A percentile compares a stretch with the other conserved stretches of the same genome.
phyloP scores from a whole-genome alignment of 2,113 vertebrate genomes.

The Phylloscopus trochilus region DNA sequence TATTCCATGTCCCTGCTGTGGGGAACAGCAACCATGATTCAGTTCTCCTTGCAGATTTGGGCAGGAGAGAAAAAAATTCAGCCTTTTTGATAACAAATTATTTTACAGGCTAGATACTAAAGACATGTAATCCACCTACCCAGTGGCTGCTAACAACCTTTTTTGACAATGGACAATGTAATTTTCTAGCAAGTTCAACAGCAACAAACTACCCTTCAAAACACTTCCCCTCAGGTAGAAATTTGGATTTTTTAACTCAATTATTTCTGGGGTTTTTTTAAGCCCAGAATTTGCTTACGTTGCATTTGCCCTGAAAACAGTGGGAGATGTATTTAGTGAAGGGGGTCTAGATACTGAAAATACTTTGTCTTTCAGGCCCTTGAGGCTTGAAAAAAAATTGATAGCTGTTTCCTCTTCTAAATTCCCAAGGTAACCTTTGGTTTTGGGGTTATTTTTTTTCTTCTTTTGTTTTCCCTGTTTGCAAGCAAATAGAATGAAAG shows the following conservation, averaged over 20 bases:
- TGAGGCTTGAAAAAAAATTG: neutral
- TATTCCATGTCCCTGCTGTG: neutral
- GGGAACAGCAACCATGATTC: neutral
- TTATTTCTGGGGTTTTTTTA: neutral
- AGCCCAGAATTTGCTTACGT: neutral
- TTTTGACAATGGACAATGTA: neutral
- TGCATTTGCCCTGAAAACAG: neutral
- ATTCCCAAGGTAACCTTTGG: neutral
- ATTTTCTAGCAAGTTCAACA: neutral
- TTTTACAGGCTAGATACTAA: neutral
- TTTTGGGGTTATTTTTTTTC: rapidly evolving
- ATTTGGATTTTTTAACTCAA: neutral
- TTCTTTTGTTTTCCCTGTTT: neutral
- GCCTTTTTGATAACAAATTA: neutral
- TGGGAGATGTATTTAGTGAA: neutral
- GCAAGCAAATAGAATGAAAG: neutral
- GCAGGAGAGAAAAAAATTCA: neutral
- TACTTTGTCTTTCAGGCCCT: neutral
- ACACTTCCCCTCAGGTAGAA: neutral
- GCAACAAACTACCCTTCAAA: neutral
- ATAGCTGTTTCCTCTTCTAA: neutral
- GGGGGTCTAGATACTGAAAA: neutral
- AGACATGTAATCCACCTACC: neutral
- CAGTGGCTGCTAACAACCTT: neutral
- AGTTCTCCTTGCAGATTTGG: neutral